Evolutionary conservation across 2,113 vertebrate species (phyloP), one percentile per base, ranked within the genome.

Genomic region (Furnarius figulus): DNA sequence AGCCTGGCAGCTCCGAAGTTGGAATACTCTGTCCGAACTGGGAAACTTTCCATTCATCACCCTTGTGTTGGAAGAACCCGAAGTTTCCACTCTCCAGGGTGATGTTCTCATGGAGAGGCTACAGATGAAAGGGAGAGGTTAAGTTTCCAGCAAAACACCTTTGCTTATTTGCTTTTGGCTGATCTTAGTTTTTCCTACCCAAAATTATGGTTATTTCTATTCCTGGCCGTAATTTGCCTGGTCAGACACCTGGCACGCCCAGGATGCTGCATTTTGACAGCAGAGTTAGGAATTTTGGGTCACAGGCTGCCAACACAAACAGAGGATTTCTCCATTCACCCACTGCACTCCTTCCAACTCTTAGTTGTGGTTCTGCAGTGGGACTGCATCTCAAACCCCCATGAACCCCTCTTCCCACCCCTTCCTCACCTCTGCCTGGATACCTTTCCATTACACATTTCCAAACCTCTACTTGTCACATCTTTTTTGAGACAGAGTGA

Each of bases 41-140:
- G 44, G 79, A 49, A 88, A 33, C 23, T n/a, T 74, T 59, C 55
- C 47, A 10, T 46, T 22, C 0, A 0, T 37, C 30, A 63, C 5
- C 12, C 27, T 50, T 2, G 2, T 63, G 37, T 22, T 85, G 65
- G 39, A 75, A 93, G 21, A 30, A 63, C 18, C 4, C 0, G 3
- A 7, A 79, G 55, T 44, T 86, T 66, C 76, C 47, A 46, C 17
- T 80, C 50, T 66, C n/a, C 0, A 0, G 11, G 31, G 31, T 0
- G 1, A 27, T 5, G 58, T 23, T 39, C 55, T 59, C 7, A 2
- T 2, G 17, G 27, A 61, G 1, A 78, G 19, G 44, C n/a, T 75
- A 33, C 4, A 35, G 73, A 15, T 17, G 40, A 39, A 70, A 71
- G 24, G 8, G 10, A 89, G n/a, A 61, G 31, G 30, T 24, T 18